Conservation (phyloP, 2,113 vertebrate species). For the Campylomormyrus tamandua region DNA sequence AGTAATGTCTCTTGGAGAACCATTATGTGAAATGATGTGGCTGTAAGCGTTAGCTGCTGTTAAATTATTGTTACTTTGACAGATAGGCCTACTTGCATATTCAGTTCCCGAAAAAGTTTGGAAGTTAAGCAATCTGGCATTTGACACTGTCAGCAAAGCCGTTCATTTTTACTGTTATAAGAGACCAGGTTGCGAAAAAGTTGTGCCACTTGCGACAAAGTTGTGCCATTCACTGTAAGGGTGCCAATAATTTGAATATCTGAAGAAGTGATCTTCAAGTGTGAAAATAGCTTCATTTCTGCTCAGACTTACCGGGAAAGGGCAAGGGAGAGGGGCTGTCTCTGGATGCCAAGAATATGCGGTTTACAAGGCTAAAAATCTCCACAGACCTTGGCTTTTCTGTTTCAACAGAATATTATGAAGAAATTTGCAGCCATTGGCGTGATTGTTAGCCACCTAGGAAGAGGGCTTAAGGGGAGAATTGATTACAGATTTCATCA, state of each 20-base stretch:
- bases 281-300: not conserved
- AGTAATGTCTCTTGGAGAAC: not conserved
- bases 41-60: not conserved
- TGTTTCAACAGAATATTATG: not conserved
- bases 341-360: not conserved
- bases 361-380: not conserved
- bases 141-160: conserved; percentile 7
- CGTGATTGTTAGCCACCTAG: not conserved
- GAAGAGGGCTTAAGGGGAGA: not conserved
- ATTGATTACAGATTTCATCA: not conserved
- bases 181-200: not conserved
- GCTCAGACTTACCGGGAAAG: not conserved
- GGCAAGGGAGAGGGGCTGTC: not conserved
- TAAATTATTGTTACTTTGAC: not conserved
- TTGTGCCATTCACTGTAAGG: not conserved
- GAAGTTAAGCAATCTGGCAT: not conserved
- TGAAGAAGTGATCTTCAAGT: not conserved
- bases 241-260: not conserved
- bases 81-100: not conserved
- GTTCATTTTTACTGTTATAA: not conserved
- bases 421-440: not conserved
- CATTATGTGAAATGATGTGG: not conserved
- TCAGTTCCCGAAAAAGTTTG: not conserved
- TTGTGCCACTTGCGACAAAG: not conserved
- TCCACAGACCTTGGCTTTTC: not conserved